Evolutionary conservation across 92 coral and sea anemone species (phyloP), one percentile per base, ranked within the genome.

Genomic region (Ricordea florida): DNA sequence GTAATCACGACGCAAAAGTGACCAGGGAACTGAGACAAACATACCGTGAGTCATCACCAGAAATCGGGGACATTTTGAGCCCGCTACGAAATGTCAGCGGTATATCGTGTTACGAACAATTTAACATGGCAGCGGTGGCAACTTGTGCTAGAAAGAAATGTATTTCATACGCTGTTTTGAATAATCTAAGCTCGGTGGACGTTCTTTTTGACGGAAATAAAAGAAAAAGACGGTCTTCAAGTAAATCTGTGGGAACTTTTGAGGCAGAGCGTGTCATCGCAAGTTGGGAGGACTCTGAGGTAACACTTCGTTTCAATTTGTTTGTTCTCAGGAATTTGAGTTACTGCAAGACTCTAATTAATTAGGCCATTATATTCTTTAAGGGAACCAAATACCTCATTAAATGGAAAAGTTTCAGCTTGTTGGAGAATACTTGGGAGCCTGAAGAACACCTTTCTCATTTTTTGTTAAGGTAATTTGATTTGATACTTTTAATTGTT

Each of bases 361-460:
- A 18, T 53, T 53, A 25, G 29, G 25, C 61, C 32, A 23, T 53
- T 53, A 25, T 18, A 38, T 43, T 20, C n/a, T 35, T 33, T 41
- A 36, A 72, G 79, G 79, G 68, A 55, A 55, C 45, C 36, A 72
- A 42, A 44, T 74, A 74, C 31, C 40, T 60, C n/a, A 35, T 60
- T 18, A 74, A 74, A 60, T 74, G 81, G 81, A 47, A 74, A 62
- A 71, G 61, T 48, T 60, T 57, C 40, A 74, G 81, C 59, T 16
- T 44, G 17, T 59, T 61, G 27, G 47, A 74, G 57, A 74, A 74
- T 34, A 57, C 81, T 27, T 74, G 63, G 53, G 72, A 74, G 60
- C 72, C 81, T 17, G 71, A 59, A 61, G 49, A 74, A 45, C 81
- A 74, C 45, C 59, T 74, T 72, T 72, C 79, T 38, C 55, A 55